Evolutionary conservation across 2,888 invertebrate genomes (phyloP).

Genomic region (Lasioglossum morio): DNA sequence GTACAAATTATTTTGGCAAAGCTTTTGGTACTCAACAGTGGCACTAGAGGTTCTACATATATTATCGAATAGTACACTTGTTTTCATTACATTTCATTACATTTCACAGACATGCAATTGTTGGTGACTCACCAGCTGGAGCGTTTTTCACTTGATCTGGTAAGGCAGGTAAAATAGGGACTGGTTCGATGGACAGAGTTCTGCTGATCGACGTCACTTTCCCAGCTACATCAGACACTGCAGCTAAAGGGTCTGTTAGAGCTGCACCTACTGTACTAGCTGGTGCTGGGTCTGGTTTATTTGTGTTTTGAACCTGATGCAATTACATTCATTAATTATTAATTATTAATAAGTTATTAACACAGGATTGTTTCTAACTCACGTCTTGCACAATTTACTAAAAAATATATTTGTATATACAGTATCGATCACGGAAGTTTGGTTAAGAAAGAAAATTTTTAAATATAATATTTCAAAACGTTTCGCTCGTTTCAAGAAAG

Average conservation of each 20-base stretch:
- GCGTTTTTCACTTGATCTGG: neutral
- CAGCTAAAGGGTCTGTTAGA: neutral
- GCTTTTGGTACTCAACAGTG: neutral
- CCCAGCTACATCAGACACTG: neutral
- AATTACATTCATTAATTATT: neutral
- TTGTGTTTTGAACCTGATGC: neutral
- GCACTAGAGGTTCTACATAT: too few relatives aligned
- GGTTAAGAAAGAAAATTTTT: too few relatives aligned
- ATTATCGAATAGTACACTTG: too few relatives aligned
- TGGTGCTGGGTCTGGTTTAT: neutral
- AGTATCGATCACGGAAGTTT: too few relatives aligned
- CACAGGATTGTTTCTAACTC: neutral
- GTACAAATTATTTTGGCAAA: neutral
- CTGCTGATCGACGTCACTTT: neutral
- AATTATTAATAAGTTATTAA: neutral
- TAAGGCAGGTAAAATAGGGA: neutral
- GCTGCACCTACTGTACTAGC: neutral
- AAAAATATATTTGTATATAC: too few relatives aligned
- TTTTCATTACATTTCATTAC: too few relatives aligned
- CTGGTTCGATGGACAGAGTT: neutral
- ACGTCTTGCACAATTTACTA: neutral
- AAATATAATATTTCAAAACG: too few relatives aligned
- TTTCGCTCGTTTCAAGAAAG: too few relatives aligned
- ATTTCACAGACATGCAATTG: neutral
- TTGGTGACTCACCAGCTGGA: neutral